Base-by-base conservation (phyloP, 2,113 vertebrate species). In the Solenodon paradoxus region DNA sequence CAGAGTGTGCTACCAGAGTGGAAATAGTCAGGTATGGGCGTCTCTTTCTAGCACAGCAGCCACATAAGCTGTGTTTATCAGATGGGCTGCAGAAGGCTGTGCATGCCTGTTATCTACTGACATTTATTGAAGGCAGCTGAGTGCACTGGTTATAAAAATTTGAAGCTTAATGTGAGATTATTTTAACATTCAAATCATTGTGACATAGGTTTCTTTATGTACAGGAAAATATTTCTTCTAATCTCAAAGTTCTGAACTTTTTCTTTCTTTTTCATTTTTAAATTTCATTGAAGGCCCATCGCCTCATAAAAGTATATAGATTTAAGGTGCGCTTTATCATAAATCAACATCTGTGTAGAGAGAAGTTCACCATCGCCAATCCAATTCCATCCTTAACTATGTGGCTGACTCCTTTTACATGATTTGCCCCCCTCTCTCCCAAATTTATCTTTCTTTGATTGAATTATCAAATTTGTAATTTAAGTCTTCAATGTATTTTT, bases 21-120 rank as follows among this genome's bases (percentile, higher is more conserved):
- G 99, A 99, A 96, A 99, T 99, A 75, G 99, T 99, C 97, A 99
- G 99, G 99, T 99, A 97, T 5, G 71, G 28, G 20, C n/a, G n/a
- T n/a, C n/a, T n/a, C n/a, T n/a, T n/a, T n/a, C n/a, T n/a, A n/a
- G n/a, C n/a, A n/a, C n/a, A n/a, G n/a, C n/a, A n/a, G n/a, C n/a
- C n/a, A n/a, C n/a, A n/a, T n/a, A n/a, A n/a, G n/a, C n/a, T n/a
- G n/a, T n/a, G 0, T 93, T 47, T 16, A 0, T 13, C 86, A 55
- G 6, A 0, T n/a, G 35, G 3, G 0, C 83, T 0, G 4, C 1
- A 6, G 55, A 24, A 51, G 20, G 66, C 69, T 57, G 45, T 57
- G 22, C 13, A 2, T 17, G 28, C 74, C 68, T 51, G 19, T n/a
- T 17, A 24, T 11, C 71, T 66, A 45, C 57, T 22, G 26, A 49